phyloP scores from a whole-genome alignment of 2,888 invertebrate species.

The Cephus pulcher region DNA sequence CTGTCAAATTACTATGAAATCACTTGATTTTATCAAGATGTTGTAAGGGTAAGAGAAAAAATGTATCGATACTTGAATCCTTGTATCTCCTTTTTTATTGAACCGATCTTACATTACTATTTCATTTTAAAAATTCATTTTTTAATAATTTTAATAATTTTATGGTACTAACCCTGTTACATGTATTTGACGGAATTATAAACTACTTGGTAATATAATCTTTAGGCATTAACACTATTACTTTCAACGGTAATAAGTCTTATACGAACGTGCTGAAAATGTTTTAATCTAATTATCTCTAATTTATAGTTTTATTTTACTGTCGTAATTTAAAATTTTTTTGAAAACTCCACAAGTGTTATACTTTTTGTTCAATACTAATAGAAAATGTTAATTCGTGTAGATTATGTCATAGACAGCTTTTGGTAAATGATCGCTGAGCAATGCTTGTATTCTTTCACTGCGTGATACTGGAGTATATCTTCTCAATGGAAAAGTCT shows the following conservation, averaged over 20 bases:
- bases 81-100: background rate
- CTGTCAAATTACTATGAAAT: background rate
- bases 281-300: background rate
- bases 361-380: background rate
- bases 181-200: background rate
- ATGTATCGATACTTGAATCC: background rate
- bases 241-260: background rate
- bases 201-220: background rate
- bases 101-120: background rate
- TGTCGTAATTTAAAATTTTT: background rate
- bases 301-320: background rate
- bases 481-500: conserved; percentile 85
- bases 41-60: background rate
- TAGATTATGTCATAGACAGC: conserved; percentile 85
- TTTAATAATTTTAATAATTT: background rate
- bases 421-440: conserved; percentile 85
- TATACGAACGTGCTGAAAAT: background rate
- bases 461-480: conserved; percentile 85
- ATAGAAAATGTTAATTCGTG: conserved; percentile 35
- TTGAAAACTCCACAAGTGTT: background rate
- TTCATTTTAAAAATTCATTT: background rate
- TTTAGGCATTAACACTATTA: background rate
- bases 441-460: conserved; percentile 83
- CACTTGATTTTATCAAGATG: background rate
- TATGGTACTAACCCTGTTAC: background rate